These are phyloP conservation scores for Pantherophis alleghaniensis DNA, from an alignment of 2,797 vertebrate species.

Conservation along the genomic window DNA sequence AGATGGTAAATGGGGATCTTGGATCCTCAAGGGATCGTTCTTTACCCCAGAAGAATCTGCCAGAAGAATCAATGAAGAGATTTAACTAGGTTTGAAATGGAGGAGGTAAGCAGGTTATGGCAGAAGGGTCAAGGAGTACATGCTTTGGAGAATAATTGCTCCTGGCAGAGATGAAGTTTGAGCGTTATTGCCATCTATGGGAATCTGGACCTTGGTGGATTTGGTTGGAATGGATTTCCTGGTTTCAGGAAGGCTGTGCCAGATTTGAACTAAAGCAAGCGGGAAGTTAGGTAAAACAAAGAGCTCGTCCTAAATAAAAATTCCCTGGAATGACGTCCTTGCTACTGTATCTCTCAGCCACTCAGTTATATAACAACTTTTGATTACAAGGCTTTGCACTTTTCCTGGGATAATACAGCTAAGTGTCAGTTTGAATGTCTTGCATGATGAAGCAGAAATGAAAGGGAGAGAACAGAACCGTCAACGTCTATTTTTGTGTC, in stretches of 20 bases:
- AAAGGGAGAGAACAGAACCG: constrained; percentile 1
- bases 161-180: neutral
- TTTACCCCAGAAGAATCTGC: neutral
- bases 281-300: neutral
- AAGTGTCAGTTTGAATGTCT: constrained; percentile 21
- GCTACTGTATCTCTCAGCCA: neutral
- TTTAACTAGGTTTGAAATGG: neutral
- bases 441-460: constrained; percentile 37
- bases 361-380: neutral
- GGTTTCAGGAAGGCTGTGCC: neutral
- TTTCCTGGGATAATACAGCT: neutral
- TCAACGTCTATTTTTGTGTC: constrained; percentile 31
- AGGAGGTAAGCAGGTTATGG: neutral
- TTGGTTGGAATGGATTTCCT: neutral
- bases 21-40: neutral
- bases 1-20: neutral
- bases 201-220: neutral
- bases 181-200: neutral
- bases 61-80: neutral
- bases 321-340: neutral
- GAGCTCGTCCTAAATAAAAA: neutral
- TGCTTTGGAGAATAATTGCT: neutral
- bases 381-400: neutral
- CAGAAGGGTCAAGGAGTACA: neutral
- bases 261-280: neutral